These are phyloP conservation scores for Labeo rohita DNA, from an alignment of 2,113 vertebrate genomes.

Conservation along the genomic window DNA sequence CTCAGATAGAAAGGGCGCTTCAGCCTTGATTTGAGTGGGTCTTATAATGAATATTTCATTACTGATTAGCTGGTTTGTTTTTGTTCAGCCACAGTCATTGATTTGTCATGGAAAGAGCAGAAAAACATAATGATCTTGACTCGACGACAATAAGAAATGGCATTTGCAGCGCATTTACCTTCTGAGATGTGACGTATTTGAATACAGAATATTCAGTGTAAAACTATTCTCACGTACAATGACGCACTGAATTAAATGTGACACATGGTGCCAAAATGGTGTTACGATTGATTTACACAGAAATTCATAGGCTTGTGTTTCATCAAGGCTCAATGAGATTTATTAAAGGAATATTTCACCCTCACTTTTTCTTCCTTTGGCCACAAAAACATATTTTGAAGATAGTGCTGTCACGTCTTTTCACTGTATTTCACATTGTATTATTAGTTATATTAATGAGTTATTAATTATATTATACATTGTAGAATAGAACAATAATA, in stretches of 20 bases:
- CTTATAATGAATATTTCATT: neutral
- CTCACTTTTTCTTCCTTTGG: conserved; percentile 16
- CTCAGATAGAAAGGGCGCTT: neutral
- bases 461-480: no score
- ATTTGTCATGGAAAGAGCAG: neutral
- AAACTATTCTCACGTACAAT: neutral
- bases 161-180: neutral
- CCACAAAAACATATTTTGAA: neutral
- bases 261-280: neutral
- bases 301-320: neutral
- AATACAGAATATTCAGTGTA: neutral
- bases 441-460: no score
- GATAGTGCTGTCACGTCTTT: neutral
- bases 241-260: neutral
- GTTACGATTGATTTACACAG: neutral
- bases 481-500: no score
- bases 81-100: neutral
- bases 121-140: neutral
- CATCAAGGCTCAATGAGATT: neutral
- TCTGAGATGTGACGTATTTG: neutral
- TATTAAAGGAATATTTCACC: neutral
- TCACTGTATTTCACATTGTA: neutral
- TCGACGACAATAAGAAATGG: neutral
- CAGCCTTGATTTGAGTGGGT: neutral
- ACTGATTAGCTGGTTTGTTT: conserved; percentile 12